Evolutionary conservation across 2,113 vertebrate genomes (phyloP), one percentile per base, ranked within the genome.

Genomic region (Ochotona curzoniae): DNA sequence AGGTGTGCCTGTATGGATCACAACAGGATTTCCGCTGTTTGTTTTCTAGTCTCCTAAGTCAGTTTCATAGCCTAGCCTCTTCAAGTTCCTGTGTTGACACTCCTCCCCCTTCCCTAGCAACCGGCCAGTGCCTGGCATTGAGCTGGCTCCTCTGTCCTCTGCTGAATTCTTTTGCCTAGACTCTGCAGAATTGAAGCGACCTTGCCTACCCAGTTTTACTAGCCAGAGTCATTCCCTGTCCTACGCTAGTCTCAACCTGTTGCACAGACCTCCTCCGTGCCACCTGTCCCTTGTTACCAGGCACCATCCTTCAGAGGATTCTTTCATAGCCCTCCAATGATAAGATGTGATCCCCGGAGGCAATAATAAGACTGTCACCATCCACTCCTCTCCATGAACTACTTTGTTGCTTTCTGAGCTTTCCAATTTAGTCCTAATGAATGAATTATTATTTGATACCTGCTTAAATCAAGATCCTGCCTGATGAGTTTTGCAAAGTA

Each of bases 381-480:
- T 49, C 9, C 47, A 5, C 63, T 91, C 21, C 21, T 78, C 30
- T 85, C 60, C 26, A 20, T 67, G 20, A 38, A 92, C 78, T 4
- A 5, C 32, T 79, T 94, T 91, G 49, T 94, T 73, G 21, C 12
- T 93, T 87, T 94, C 49, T 49, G 28, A 8, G 79, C 8, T 89
- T 92, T 96, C 86, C 32, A 92, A 57, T 83, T 94, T 64, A 93
- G 26, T 93, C 18, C 47, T 60, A 47, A 84, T 90, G 71, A 90
- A 69, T 87, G 71, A 93, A 76, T 81, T 81, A 89, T 95, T 96
- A 90, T 83, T 92, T 88, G 83, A 93, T 83, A 75, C 4, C 44
- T 57, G 51, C 26, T n/a, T 84, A 94, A 94, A 49, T 82, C 20
- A 96, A 81, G 21, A 32, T 92, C 38, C 17, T 92, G 32, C 18